Base-by-base conservation (phyloP, 1,140 invertebrate species). In the Aphis gossypii region DNA sequence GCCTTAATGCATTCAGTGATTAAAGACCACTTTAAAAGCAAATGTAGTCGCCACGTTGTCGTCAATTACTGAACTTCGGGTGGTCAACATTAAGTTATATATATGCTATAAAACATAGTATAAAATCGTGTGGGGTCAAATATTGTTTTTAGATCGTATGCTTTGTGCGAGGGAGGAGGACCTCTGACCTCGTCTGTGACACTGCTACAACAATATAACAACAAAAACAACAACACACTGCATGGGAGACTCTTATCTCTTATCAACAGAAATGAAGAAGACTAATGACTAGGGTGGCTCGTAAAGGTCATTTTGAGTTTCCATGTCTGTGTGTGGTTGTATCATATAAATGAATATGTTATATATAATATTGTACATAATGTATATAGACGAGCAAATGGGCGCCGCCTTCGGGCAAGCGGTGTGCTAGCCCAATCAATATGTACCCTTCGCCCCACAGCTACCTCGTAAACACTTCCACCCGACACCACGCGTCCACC, bases 301-400 rank as follows among this genome's bases (percentile, higher is more conserved):
- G 41, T 84, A 84, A 41, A 84, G 41, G 83, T 84, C 83, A 84
- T 84, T 84, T 44, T 8, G 38, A 25, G 83, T 44, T 84, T 84
- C 25, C 38, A 11, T 41, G 41, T 25, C 14, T 44, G 9, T 41
- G 8, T 84, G 11, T 3, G 38, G 23, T 11, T 38, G 30, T 84
- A 84, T 84, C 30, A 84, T 84, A 44, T 44, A 84, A 41, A 84
- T 84, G 41, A 44, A 44, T 84, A 44, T 44, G 23, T n/a, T 84
- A 23, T 84, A 23, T 83, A 83, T 83, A 83, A 83, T 83, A 83
- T 83, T 41, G 38, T 84, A 84, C 38, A 84, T 84, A 41, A 84
- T 41, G 23, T 84, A 84, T 41, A 84, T 82, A 82, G n/a, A 68
- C 60, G 60, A 14, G 60, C 60, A 76, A 76, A 83, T 41, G 38